phyloP scores from a whole-genome alignment of 2,113 vertebrate genomes.

The Epinephelus lanceolatus region DNA sequence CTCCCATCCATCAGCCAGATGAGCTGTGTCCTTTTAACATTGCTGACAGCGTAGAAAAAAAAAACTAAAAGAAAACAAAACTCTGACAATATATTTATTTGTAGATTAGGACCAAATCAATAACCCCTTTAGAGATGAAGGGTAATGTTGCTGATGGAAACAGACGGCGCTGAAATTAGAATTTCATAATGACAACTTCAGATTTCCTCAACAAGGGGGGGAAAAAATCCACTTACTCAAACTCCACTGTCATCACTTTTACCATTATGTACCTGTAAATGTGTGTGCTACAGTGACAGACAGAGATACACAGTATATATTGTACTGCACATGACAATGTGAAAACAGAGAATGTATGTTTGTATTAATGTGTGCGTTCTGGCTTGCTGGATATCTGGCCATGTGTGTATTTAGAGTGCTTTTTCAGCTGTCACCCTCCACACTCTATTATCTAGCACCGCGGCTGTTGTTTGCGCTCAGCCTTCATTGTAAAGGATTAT shows the following conservation, averaged over 20 bases:
- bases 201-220: conserved; percentile 55
- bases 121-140: conserved; percentile 76
- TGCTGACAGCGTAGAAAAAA: conserved; percentile 75
- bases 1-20: conserved; percentile 79
- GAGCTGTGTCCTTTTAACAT: conserved; percentile 85
- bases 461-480: conserved; percentile 24
- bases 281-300: conserved; percentile 14
- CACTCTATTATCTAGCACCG: conserved; percentile 35
- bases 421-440: conserved; percentile 41
- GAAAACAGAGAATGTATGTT: conserved; percentile 21
- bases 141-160: conserved; percentile 75
- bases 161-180: conserved; percentile 71
- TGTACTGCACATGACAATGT: conserved; percentile 29
- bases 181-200: conserved; percentile 78
- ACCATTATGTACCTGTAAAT: conserved; percentile 43
- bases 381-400: conserved; percentile 11
- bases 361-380: conserved; percentile 30
- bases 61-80: conserved; percentile 62
- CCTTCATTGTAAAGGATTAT: conserved; percentile 47
- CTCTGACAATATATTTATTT: conserved; percentile 84
- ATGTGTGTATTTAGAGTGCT: conserved; percentile 33
- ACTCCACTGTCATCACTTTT: conserved; percentile 51
- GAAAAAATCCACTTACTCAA: conserved; percentile 30
- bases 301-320: background rate
- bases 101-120: conserved; percentile 84